Evolutionary conservation across 2,113 vertebrate genomes (phyloP).

Genomic region (Phocoena sinus): DNA sequence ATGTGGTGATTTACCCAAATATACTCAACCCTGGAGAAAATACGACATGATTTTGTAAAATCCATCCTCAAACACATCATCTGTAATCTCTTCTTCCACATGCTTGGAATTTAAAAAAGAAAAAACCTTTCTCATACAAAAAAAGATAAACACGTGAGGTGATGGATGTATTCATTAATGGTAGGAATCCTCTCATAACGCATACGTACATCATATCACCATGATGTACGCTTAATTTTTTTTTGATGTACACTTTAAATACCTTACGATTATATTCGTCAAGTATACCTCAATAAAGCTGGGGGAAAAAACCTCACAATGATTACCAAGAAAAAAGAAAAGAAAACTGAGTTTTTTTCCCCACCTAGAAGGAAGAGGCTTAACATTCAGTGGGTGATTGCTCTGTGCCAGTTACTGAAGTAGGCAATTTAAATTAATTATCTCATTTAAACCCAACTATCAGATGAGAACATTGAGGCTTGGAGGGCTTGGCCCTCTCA

Average conservation of each 20-base stretch:
- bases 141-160: background rate
- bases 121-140: background rate
- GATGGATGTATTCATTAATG: background rate
- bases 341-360: background rate
- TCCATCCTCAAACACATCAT: background rate
- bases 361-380: background rate
- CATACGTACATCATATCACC: background rate
- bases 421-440: background rate
- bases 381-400: background rate
- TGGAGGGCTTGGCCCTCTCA: background rate
- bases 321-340: background rate
- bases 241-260: background rate
- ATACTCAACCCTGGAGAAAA: background rate
- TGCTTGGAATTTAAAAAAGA: background rate
- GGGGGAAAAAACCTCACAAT: fast-evolving
- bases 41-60: background rate
- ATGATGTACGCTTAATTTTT: background rate
- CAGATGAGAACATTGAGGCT: background rate
- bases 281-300: background rate
- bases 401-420: background rate
- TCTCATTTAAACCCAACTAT: background rate
- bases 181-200: background rate
- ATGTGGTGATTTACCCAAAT: background rate
- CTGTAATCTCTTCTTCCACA: background rate
- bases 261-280: background rate